Base-by-base conservation (phyloP, 2,888 invertebrate genomes). In the Ectemnius lituratus region DNA sequence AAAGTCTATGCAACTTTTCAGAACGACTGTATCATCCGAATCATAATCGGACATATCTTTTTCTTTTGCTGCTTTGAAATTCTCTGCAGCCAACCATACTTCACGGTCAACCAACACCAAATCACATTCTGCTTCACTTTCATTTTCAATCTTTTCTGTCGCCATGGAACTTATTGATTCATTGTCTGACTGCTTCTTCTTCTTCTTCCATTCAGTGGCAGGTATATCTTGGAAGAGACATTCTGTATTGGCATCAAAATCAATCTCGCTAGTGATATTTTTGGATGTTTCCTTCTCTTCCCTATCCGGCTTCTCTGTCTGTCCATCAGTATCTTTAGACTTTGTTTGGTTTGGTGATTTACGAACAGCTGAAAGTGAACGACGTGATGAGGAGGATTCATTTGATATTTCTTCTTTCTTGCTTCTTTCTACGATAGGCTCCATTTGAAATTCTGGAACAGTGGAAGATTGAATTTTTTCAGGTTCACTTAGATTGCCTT, bases 161-260 rank as follows among this genome's bases (percentile, higher is more conserved):
- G 76, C 69, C 27, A 68, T 58, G 1, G 75, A 80, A 27, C 76
- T 61, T 5, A 76, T 52, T 2, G 79, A 78, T 69, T 27, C 64
- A 8, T 18, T 66, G 18, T 78, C 77, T 5, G n/a, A 45, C 4
- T 78, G 58, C 2, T 6, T 20, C n/a, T 63, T 59, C 2, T 68
- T 59, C n/a, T 70, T 66, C 4, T 74, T 67, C 84, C 86, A 88
- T 60, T 89, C 85, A 0, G 85, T 83, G 13, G 83, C 86, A 2
- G 85, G 67, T 62, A 88, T 84, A 58, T 89, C 86, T 77, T 86
- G 81, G 67, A 89, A 88, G 16, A 86, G 66, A 52, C 62, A 59
- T 37, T 60, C 78, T 2, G 72, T 56, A 67, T 74, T 73, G 16
- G 28, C 49, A 6, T 85, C 80, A 2, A 67, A 73, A 27, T 82